Conservation (phyloP, 2,888 invertebrate genomes). For the Julus scanicus region DNA sequence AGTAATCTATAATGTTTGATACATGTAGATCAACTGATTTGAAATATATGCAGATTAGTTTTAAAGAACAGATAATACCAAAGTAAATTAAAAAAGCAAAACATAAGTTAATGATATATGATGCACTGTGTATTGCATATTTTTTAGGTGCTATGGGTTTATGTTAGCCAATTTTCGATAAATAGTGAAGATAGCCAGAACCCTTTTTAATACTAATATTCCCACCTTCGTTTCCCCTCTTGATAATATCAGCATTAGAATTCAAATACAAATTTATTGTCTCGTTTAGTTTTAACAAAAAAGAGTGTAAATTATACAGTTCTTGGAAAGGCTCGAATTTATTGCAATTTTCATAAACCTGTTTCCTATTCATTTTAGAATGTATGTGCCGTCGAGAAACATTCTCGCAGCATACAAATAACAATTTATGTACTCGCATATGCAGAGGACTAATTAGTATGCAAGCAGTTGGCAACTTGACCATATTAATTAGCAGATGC, state of each 20-base stretch:
- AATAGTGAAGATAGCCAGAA: background rate
- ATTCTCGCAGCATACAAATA: constrained; percentile 21
- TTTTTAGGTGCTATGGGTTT: background rate
- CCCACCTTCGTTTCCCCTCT: background rate
- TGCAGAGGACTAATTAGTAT: constrained; percentile 3
- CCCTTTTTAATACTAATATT: background rate
- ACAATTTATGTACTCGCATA: background rate
- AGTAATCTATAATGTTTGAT: too few relatives aligned
- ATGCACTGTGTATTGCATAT: too few relatives aligned
- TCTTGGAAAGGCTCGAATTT: background rate
- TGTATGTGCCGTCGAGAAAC: background rate
- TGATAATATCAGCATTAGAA: constrained; percentile 27
- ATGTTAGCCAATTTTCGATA: constrained; percentile 7
- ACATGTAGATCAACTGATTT: too few relatives aligned
- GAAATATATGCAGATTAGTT: too few relatives aligned
- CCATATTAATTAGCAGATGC: background rate
- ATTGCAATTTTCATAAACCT: background rate
- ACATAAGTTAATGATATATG: too few relatives aligned
- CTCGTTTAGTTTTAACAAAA: background rate
- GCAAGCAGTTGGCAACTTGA: background rate
- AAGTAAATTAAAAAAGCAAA: too few relatives aligned
- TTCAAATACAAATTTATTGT: constrained; percentile 25
- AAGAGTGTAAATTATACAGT: background rate
- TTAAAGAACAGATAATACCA: too few relatives aligned
- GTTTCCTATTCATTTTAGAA: constrained; percentile 5